Evolutionary conservation across 2,797 vertebrate genomes (phyloP).

Genomic region (Aldrovandia affinis): DNA sequence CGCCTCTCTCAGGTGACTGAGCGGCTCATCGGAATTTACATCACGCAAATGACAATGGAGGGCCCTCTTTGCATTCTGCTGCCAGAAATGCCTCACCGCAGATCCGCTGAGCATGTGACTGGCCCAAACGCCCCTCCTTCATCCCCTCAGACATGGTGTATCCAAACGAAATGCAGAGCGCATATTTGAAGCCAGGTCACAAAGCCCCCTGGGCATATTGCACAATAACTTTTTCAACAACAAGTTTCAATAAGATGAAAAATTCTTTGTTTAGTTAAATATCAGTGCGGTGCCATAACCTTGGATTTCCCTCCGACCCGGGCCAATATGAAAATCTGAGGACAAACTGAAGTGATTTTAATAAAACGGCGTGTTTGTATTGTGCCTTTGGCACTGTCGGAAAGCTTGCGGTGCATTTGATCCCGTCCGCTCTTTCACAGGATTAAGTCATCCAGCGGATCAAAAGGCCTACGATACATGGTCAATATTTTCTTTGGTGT

Average conservation of each 20-base stretch:
- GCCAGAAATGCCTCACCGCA: background rate
- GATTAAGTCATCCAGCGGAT: conserved; percentile 35
- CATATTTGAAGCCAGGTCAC: background rate
- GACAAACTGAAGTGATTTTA: background rate
- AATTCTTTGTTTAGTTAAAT: background rate
- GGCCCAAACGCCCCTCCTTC: background rate
- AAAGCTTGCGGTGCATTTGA: conserved; percentile 41
- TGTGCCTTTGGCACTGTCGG: conserved; percentile 35
- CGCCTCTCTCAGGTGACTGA: background rate
- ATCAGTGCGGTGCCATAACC: background rate
- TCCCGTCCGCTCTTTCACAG: conserved; percentile 48
- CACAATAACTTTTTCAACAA: background rate
- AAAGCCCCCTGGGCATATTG: background rate
- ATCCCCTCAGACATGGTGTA: background rate
- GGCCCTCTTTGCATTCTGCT: background rate
- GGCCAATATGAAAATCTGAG: conserved; percentile 30
- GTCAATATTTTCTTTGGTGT: conserved; percentile 62
- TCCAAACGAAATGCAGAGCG: background rate
- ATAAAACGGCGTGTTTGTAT: background rate
- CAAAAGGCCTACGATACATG: conserved; percentile 54
- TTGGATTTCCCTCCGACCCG: background rate
- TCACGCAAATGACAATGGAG: background rate
- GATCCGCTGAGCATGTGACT: background rate
- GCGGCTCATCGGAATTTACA: background rate
- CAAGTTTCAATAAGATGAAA: background rate